Conservation (phyloP, 1,140 invertebrate species). For the Plectrocnemia conspersa region DNA sequence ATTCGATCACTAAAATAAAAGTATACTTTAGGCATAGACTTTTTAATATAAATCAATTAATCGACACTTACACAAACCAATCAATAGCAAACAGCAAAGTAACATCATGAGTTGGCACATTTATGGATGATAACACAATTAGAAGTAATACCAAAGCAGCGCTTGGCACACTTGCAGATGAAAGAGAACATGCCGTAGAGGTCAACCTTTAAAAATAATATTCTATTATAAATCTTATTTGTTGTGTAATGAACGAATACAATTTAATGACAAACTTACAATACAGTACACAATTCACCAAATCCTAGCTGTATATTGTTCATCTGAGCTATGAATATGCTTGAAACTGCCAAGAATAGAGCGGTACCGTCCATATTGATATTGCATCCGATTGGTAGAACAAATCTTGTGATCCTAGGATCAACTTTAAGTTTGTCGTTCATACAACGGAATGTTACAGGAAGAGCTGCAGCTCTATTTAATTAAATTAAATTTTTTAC, state of each 20-base stretch:
- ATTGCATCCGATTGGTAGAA: conserved; percentile 86
- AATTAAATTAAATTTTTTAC: conserved; percentile 36
- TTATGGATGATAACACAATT: conserved; percentile 80
- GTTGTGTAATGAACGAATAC: not conserved
- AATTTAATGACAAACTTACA: conserved; percentile 55
- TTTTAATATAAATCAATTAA: not conserved
- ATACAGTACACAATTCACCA: conserved; percentile 74
- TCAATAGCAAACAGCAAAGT: conserved; percentile 83
- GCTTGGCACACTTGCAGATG: conserved; percentile 88
- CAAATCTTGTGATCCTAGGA: conserved; percentile 83
- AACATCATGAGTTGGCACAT: conserved; percentile 75
- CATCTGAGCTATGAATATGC: conserved; percentile 91
- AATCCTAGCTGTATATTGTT: conserved; percentile 73
- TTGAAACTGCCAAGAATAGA: conserved; percentile 81
- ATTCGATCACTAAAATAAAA: conserved; percentile 67
- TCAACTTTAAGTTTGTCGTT: conserved; percentile 88
- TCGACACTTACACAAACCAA: conserved; percentile 80
- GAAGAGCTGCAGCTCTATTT: conserved; percentile 90
- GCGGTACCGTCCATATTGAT: conserved; percentile 96
- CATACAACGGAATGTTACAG: conserved; percentile 90
- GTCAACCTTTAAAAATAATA: conserved; percentile 62
- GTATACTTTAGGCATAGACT: not conserved
- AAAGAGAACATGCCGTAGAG: conserved; percentile 86
- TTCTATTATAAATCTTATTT: conserved; percentile 11
- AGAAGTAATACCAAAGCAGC: conserved; percentile 84